Evolutionary conservation across 2,888 invertebrate species (phyloP).

Genomic region (Biston stratarius): DNA sequence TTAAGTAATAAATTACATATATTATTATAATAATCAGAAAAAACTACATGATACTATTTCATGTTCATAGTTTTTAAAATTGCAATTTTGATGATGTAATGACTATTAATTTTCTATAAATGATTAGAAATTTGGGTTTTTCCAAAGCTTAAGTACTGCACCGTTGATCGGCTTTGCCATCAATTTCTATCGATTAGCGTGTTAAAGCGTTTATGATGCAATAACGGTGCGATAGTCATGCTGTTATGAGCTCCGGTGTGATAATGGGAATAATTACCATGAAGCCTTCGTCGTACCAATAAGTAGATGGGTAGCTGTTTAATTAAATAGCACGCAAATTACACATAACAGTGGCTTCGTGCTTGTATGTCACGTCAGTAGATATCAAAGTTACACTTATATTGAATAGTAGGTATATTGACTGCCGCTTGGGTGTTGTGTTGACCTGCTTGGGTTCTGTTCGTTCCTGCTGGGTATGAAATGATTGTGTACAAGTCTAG

Average conservation of each 20-base stretch:
- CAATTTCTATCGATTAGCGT: conserved; percentile 28
- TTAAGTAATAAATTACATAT: too few species aligned
- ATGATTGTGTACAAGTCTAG: too few species aligned
- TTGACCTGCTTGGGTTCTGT: too few species aligned
- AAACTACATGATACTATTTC: too few species aligned
- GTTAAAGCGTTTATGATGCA: conserved; percentile 24
- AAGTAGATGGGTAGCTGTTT: background rate
- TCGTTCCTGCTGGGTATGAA: too few species aligned
- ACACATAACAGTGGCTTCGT: background rate
- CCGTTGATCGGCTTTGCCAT: background rate
- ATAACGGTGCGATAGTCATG: conserved; percentile 24
- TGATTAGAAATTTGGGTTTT: background rate
- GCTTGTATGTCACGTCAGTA: background rate
- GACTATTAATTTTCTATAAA: too few species aligned
- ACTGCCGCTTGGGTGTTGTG: too few species aligned
- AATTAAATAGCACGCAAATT: conserved; percentile 14
- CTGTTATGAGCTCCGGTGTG: conserved; percentile 13
- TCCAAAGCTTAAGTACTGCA: conserved; percentile 14
- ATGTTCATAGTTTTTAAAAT: too few species aligned
- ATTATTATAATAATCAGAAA: too few species aligned
- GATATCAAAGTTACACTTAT: too few species aligned
- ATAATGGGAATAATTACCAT: conserved; percentile 16
- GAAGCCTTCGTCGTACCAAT: conserved; percentile 1
- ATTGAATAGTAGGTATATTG: too few species aligned
- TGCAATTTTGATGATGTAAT: too few species aligned